Conservation (phyloP, 2,113 vertebrate genomes). For the Sitta europaea region DNA sequence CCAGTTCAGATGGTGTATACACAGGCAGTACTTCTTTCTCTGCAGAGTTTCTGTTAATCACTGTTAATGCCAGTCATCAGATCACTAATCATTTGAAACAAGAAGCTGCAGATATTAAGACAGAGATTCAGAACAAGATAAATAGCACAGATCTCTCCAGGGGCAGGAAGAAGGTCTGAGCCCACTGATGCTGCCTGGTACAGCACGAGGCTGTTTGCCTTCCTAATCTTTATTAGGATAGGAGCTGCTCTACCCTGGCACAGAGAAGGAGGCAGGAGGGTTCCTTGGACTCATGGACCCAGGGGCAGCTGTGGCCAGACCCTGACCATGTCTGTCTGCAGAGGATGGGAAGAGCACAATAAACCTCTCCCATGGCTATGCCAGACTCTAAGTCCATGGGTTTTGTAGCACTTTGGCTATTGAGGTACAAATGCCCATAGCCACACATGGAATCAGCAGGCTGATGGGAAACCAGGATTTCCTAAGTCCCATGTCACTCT, state of each 20-base stretch:
- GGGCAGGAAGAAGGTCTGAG: neutral
- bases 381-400: accelerated
- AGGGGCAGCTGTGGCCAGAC: neutral
- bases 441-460: neutral
- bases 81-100: conserved; percentile 49
- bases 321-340: neutral
- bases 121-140: conserved; percentile 7
- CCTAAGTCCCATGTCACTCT: neutral
- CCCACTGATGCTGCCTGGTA: neutral
- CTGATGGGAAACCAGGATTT: neutral
- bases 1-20: neutral
- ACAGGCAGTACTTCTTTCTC: neutral
- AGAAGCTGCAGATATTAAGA: conserved; percentile 37
- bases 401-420: neutral
- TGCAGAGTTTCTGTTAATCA: conserved; percentile 21
- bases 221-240: neutral
- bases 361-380: neutral
- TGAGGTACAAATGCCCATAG: neutral
- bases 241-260: neutral
- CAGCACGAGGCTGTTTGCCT: neutral
- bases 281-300: neutral
- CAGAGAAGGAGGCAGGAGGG: neutral
- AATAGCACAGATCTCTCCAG: conserved; percentile 11
- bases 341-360: neutral
- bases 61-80: conserved; percentile 26